Percentiles rank a stretch among this genome's conserved stretches.
Evolutionary conservation across 1,140 invertebrate genomes (phyloP).

Genomic region (Bacillus rossius): DNA sequence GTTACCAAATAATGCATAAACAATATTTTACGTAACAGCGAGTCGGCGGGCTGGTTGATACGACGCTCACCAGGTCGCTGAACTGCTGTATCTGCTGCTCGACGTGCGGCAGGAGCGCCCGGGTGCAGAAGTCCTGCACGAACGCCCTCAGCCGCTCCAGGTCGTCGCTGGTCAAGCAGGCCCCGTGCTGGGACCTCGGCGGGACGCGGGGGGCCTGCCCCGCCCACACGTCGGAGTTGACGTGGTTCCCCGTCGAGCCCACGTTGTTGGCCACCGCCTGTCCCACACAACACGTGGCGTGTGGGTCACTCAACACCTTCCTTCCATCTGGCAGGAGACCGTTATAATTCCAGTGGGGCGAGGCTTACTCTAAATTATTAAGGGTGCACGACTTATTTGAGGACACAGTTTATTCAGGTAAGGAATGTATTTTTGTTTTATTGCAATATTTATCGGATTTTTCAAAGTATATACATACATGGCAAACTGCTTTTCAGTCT

Average conservation of each 20-base stretch:
- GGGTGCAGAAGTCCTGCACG: slow-evolving; percentile 82
- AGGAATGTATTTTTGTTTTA: no score
- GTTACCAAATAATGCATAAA: no score
- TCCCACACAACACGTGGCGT: slow-evolving; percentile 15
- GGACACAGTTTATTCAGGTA: no score
- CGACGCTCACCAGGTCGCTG: slow-evolving; percentile 66
- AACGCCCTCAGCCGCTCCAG: slow-evolving; percentile 78
- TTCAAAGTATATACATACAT: no score
- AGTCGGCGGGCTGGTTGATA: no score
- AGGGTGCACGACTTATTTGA: slow-evolving; percentile 30
- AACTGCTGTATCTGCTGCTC: slow-evolving; percentile 80
- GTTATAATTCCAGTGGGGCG: no score
- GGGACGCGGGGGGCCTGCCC: slow-evolving; percentile 40
- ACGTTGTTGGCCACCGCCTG: slow-evolving; percentile 21
- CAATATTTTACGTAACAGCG: no score
- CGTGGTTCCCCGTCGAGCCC: slow-evolving; percentile 49
- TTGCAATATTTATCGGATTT: no score
- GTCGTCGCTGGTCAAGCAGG: slow-evolving; percentile 72
- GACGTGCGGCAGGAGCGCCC: slow-evolving; percentile 82
- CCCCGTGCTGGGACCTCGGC: slow-evolving; percentile 54
- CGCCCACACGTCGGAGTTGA: slow-evolving; percentile 53
- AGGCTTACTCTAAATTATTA: no score
- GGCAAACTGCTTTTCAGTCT: no score
- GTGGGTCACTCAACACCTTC: slow-evolving; percentile 31
- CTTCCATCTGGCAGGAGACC: slow-evolving; percentile 28